Conservation (phyloP, 1,140 invertebrate genomes). For the Mesaphorura yosii region DNA sequence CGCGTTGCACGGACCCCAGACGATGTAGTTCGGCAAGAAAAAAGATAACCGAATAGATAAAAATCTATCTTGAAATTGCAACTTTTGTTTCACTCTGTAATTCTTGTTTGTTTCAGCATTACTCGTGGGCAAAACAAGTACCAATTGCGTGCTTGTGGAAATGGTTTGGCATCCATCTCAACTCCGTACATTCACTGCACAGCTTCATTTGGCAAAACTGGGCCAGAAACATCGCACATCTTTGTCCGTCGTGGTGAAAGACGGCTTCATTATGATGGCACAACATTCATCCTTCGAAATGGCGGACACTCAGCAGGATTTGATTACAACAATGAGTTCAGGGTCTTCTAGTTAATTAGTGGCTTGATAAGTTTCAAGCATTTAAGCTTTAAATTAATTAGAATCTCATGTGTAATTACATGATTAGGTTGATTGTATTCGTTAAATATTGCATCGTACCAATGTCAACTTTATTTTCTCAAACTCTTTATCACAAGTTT, state of each 20-base stretch:
- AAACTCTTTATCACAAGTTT: too few species aligned
- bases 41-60: too few species aligned
- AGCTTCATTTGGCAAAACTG: background rate
- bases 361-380: too few species aligned
- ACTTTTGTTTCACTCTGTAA: too few species aligned
- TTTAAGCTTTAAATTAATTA: too few species aligned
- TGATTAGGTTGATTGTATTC: too few species aligned
- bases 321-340: background rate
- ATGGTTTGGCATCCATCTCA: background rate
- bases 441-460: too few species aligned
- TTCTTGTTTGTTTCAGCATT: background rate
- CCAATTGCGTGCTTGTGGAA: background rate
- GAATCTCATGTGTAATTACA: too few species aligned
- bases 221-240: background rate
- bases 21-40: background rate
- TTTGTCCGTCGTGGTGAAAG: background rate
- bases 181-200: background rate
- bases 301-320: constrained; percentile 1
- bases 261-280: constrained; percentile 1
- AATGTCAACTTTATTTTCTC: too few species aligned
- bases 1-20: background rate
- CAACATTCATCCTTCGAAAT: background rate
- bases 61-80: too few species aligned
- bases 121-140: background rate
- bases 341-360: background rate